Percentiles rank a stretch among this genome's conserved stretches.
Conservation (phyloP, 2,797 vertebrate genomes). For the Sebastes trivittatus region DNA sequence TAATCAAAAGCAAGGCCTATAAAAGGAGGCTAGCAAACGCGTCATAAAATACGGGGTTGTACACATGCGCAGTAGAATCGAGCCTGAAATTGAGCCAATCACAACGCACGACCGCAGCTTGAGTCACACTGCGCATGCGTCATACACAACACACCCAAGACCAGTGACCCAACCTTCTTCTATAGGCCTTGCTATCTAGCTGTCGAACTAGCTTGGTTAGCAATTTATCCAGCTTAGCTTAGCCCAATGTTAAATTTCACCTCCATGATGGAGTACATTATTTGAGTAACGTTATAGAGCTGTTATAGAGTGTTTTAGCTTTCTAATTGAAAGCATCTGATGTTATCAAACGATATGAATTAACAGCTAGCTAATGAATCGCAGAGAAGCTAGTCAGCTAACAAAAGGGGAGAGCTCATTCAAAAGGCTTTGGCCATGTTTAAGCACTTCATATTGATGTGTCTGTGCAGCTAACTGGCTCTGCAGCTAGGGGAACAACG, state of each 20-base stretch:
- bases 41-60: accelerated
- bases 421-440: conserved; percentile 48
- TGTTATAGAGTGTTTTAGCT: background rate
- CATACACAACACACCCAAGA: accelerated
- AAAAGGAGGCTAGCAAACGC: accelerated
- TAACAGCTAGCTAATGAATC: background rate
- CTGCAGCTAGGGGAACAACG: conserved; percentile 45
- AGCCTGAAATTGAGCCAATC: too few species aligned
- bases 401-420: conserved; percentile 62
- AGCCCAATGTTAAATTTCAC: background rate
- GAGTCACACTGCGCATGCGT: too few species aligned
- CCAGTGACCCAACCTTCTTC: too few species aligned
- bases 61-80: too few species aligned
- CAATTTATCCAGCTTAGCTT: conserved; percentile 26
- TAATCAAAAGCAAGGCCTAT: conserved; percentile 20
- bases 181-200: background rate
- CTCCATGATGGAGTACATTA: background rate
- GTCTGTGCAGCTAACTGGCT: conserved; percentile 30
- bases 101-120: too few species aligned
- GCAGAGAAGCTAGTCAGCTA: conserved; percentile 22
- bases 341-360: background rate
- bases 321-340: accelerated
- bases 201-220: conserved; percentile 35
- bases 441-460: conserved; percentile 26
- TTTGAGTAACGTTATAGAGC: too few species aligned